phyloP scores from a whole-genome alignment of 2,888 invertebrate genomes.

The Eutolmus rufibarbis region DNA sequence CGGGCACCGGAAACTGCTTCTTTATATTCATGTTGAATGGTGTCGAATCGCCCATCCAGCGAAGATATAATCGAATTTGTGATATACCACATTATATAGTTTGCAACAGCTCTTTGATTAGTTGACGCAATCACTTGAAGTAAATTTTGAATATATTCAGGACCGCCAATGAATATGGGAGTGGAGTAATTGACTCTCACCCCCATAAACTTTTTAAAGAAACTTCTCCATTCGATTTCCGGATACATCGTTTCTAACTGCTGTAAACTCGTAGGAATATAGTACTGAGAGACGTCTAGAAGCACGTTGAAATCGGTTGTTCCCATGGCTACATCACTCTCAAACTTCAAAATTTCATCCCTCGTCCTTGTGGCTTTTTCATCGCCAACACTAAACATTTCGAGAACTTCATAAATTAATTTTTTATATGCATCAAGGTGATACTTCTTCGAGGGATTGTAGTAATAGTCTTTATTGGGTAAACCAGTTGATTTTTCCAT shows the following conservation, averaged over 20 bases:
- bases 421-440: not conserved
- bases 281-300: not conserved
- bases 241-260: not conserved
- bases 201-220: not conserved
- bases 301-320: not conserved
- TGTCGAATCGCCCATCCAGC: not conserved
- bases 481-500: not conserved
- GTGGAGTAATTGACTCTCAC: not conserved
- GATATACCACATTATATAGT: slow-evolving; percentile 30
- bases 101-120: slow-evolving; percentile 5
- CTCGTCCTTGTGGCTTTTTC: not conserved
- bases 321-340: slow-evolving; percentile 9
- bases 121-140: not conserved
- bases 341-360: slow-evolving; percentile 13
- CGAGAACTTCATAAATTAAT: not conserved
- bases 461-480: slow-evolving; percentile 22
- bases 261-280: not conserved
- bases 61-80: not conserved
- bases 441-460: not conserved
- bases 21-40: not conserved
- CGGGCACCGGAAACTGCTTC: not conserved
- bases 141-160: slow-evolving; percentile 3
- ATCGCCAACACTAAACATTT: not conserved
- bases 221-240: not conserved
- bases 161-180: not conserved